Percentiles rank a stretch among this genome's conserved stretches.
phyloP scores from a whole-genome alignment of 2,888 invertebrate genomes.

The Tenthredo scrophulariae region DNA sequence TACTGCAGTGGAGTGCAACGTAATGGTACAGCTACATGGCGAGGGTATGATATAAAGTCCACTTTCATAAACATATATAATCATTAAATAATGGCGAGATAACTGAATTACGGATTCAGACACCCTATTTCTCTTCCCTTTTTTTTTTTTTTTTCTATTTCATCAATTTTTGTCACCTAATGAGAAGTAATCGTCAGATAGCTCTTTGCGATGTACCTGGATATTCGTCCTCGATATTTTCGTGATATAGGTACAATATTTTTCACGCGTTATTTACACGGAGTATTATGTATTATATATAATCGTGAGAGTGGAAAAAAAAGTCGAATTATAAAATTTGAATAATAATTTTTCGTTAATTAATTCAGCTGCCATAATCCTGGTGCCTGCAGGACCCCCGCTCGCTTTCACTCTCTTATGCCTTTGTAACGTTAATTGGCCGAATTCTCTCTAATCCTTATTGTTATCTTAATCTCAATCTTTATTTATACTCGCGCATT shows the following conservation, averaged over 20 bases:
- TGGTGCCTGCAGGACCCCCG: slow-evolving; percentile 1
- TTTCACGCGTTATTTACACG: too few species aligned
- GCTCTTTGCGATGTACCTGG: too few species aligned
- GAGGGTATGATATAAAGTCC: background rate
- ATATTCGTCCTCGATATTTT: too few species aligned
- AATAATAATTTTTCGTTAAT: slow-evolving; percentile 37
- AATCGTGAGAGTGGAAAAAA: background rate
- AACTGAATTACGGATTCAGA: background rate
- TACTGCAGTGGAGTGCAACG: background rate
- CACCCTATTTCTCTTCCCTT: background rate
- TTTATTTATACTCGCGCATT: slow-evolving; percentile 54
- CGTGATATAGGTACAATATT: too few species aligned
- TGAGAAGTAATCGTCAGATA: background rate
- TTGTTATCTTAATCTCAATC: slow-evolving; percentile 54
- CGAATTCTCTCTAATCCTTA: slow-evolving; percentile 53
- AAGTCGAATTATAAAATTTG: background rate
- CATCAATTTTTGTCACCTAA: background rate
- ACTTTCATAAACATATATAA: background rate
- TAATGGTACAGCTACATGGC: background rate
- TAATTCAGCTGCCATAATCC: slow-evolving; percentile 32
- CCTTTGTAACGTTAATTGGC: slow-evolving; percentile 53
- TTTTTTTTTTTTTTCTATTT: background rate
- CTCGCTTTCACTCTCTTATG: background rate
- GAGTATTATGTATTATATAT: too few species aligned
- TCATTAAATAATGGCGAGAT: background rate